phyloP scores from a whole-genome alignment of 2,888 invertebrate genomes.

The Synanthedon tipuliformis region DNA sequence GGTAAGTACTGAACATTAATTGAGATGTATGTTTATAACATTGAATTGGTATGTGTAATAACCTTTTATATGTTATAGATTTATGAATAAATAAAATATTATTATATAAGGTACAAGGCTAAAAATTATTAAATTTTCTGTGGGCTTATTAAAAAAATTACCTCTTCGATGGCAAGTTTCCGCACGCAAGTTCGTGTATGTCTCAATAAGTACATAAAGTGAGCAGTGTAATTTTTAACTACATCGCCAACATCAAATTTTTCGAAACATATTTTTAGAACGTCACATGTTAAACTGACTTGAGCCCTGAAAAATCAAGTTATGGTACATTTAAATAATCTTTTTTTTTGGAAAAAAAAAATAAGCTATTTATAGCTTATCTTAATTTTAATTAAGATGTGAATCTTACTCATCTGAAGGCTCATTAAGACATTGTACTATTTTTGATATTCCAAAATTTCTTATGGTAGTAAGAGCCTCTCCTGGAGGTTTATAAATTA shows the following conservation, averaged over 20 bases:
- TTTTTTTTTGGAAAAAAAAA: background rate
- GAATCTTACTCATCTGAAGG: conserved; percentile 31
- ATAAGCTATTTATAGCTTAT: background rate
- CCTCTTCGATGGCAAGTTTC: conserved; percentile 73
- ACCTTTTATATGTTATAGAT: too few species aligned
- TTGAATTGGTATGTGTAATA: too few species aligned
- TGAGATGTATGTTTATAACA: too few species aligned
- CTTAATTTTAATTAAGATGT: background rate
- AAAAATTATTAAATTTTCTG: too few species aligned
- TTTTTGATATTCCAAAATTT: conserved; percentile 65
- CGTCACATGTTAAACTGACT: conserved; percentile 73
- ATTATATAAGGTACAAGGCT: too few species aligned
- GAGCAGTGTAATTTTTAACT: conserved; percentile 68
- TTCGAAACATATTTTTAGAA: conserved; percentile 73
- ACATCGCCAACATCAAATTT: conserved; percentile 73
- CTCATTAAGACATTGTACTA: conserved; percentile 75
- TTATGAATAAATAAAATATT: too few species aligned
- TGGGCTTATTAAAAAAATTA: conserved; percentile 19
- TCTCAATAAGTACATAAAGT: conserved; percentile 72
- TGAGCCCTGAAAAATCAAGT: conserved; percentile 54
- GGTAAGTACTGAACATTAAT: too few species aligned
- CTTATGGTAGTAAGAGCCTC: conserved; percentile 33
- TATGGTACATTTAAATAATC: background rate
- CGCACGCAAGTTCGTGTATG: conserved; percentile 75
- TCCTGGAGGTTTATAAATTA: conserved; percentile 31